phyloP scores from a whole-genome alignment of 2,797 vertebrate genomes.

The Microhierax caerulescens region DNA sequence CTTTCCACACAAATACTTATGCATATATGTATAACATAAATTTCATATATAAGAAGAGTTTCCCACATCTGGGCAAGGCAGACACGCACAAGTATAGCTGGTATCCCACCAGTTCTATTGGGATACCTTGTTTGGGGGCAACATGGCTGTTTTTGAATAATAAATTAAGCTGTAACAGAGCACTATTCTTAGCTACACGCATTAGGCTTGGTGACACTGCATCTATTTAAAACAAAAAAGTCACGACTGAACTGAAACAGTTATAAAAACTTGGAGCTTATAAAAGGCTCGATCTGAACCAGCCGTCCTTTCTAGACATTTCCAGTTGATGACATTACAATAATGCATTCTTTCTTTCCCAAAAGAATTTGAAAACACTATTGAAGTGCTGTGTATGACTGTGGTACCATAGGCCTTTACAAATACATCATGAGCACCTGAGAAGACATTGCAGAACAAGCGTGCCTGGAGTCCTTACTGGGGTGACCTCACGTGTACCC shows the following conservation, averaged over 20 bases:
- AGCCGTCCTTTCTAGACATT: background rate
- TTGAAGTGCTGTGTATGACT: background rate
- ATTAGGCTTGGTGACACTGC: background rate
- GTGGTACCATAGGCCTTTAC: background rate
- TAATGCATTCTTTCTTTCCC: background rate
- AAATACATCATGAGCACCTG: background rate
- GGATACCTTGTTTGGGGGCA: background rate
- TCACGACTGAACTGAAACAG: background rate
- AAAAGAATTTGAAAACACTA: background rate
- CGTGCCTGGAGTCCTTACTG: background rate
- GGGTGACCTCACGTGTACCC: background rate
- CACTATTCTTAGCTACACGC: background rate
- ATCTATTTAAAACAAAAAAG: background rate
- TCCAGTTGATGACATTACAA: background rate
- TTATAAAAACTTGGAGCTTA: background rate
- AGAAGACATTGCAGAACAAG: background rate
- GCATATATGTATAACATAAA: background rate
- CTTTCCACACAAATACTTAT: background rate
- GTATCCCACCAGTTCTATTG: background rate
- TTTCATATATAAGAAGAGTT: background rate
- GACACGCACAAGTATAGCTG: background rate
- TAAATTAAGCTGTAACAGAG: background rate
- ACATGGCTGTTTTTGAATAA: background rate
- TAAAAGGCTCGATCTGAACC: background rate
- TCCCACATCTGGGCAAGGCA: background rate